These are phyloP conservation scores for Heliconius charithonia DNA, from an alignment of 2,888 invertebrate species.

Conservation along the genomic window DNA sequence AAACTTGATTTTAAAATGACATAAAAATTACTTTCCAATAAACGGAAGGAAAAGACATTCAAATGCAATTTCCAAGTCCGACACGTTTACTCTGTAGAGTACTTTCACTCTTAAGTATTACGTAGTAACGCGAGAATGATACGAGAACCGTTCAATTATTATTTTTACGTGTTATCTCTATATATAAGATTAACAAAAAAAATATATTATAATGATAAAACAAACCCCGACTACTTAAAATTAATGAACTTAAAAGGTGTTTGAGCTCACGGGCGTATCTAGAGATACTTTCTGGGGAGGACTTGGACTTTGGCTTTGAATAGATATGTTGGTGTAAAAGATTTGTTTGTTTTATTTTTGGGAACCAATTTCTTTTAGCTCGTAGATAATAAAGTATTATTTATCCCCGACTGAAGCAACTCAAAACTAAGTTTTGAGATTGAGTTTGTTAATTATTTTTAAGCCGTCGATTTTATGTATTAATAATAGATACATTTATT, in stretches of 20 bases:
- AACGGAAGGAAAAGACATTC: conserved; percentile 7
- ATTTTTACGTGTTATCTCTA: not conserved
- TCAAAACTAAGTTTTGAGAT: no score
- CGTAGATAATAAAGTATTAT: no score
- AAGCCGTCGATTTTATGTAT: not conserved
- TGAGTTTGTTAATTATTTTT: no score
- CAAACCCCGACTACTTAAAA: not conserved
- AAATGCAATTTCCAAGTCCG: conserved; percentile 3
- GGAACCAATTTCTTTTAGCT: no score
- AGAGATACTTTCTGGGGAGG: no score
- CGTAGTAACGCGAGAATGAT: not conserved
- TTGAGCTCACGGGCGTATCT: not conserved
- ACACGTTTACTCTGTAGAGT: not conserved
- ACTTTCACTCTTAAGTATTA: conserved; percentile 22
- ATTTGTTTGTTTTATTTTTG: no score
- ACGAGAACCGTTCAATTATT: not conserved
- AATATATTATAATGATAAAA: no score
- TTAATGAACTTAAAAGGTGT: not conserved
- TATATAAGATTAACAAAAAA: not conserved
- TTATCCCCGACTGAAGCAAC: no score
- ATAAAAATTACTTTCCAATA: conserved; percentile 17
- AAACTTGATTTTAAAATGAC: not conserved
- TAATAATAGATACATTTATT: not conserved
- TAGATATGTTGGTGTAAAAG: no score
- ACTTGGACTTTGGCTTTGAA: no score